These are phyloP conservation scores for Cossypha polioptera DNA, from an alignment of 2,797 vertebrate species.

Conservation along the genomic window DNA sequence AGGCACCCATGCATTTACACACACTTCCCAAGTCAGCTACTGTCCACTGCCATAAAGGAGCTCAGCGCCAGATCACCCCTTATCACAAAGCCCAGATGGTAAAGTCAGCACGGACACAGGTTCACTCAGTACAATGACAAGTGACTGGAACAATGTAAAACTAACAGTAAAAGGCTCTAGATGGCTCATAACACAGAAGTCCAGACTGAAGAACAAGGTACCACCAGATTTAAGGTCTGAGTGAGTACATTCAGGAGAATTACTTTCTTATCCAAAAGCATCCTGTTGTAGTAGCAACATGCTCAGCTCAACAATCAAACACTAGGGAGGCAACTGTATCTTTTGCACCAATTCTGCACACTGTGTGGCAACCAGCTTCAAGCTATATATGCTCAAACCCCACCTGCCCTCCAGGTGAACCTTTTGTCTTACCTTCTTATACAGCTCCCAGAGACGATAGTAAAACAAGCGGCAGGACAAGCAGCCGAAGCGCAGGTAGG, in stretches of 20 bases:
- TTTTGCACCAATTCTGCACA: background rate
- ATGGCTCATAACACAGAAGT: background rate
- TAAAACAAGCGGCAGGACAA: slow-evolving; percentile 92
- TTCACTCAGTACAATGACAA: background rate
- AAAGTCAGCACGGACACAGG: background rate
- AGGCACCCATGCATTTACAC: background rate
- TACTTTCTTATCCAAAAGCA: background rate
- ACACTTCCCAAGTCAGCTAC: background rate
- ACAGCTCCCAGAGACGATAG: slow-evolving; percentile 93
- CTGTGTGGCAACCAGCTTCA: background rate
- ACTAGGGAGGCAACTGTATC: background rate
- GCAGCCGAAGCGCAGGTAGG: slow-evolving; percentile 95
- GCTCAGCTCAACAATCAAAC: background rate
- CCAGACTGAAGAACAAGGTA: background rate
- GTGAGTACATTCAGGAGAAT: background rate
- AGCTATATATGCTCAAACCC: background rate
- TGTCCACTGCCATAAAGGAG: background rate
- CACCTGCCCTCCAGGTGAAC: background rate
- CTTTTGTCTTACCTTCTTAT: slow-evolving; percentile 86
- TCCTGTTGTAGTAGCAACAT: background rate
- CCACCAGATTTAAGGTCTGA: background rate
- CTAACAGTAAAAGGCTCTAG: background rate
- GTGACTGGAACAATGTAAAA: background rate
- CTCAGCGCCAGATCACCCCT: background rate
- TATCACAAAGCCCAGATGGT: background rate